Conservation (phyloP, 2,888 invertebrate species). For the Eristalis arbustorum region DNA sequence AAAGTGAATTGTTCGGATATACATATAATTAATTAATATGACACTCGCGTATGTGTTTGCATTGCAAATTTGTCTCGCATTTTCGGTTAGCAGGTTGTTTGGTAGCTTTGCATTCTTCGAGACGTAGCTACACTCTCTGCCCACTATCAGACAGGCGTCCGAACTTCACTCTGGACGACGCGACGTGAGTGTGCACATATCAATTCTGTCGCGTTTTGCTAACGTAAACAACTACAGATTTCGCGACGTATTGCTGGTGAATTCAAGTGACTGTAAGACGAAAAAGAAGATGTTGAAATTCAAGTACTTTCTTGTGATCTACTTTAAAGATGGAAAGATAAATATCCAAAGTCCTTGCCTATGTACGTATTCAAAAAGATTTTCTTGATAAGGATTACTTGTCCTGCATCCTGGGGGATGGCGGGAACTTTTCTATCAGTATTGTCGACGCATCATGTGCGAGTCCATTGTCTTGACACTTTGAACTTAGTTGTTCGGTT, state of each 20-base stretch:
- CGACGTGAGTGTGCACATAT: background rate
- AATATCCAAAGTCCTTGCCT: constrained; percentile 16
- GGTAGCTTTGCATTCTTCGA: constrained; percentile 14
- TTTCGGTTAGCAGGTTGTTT: constrained; percentile 4
- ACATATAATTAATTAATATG: constrained; percentile 14
- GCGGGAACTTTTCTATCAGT: background rate
- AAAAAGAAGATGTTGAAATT: constrained; percentile 1
- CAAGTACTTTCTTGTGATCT: constrained; percentile 24
- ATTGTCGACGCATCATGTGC: background rate
- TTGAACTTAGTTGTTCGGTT: background rate
- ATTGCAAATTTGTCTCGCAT: constrained; percentile 35
- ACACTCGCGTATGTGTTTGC: constrained; percentile 26
- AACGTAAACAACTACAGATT: constrained; percentile 39
- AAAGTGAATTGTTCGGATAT: constrained; percentile 16
- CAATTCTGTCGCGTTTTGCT: constrained; percentile 30
- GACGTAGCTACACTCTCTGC: background rate
- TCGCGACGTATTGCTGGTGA: background rate
- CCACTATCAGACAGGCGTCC: background rate
- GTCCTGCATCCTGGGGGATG: background rate
- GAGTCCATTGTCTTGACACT: background rate
- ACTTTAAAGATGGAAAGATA: constrained; percentile 16
- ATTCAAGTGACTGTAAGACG: background rate
- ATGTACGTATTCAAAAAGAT: constrained; percentile 18
- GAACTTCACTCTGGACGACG: background rate
- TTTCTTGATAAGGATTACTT: background rate